Evolutionary conservation across 2,888 invertebrate species (phyloP).

Genomic region (Cephus spinipes): DNA sequence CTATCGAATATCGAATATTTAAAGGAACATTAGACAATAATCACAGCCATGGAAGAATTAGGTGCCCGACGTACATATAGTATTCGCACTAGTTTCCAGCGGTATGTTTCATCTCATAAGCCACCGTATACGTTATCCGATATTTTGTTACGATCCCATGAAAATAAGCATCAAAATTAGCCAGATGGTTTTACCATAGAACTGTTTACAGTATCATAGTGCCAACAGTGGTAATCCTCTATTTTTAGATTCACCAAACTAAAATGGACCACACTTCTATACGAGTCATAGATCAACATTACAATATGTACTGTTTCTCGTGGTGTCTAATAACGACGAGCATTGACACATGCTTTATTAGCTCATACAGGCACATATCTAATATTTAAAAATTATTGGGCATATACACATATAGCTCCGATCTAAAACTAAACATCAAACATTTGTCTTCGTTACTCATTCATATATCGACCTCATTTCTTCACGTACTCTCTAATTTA

Average conservation of each 20-base stretch:
- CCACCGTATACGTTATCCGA: slow-evolving; percentile 11
- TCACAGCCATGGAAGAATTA: background rate
- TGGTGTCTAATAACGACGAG: background rate
- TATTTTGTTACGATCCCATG: slow-evolving; percentile 7
- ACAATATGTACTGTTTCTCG: background rate
- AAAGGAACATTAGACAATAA: background rate
- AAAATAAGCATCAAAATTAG: slow-evolving; percentile 14
- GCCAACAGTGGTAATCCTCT: background rate
- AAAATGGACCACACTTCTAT: background rate
- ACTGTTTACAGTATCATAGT: background rate
- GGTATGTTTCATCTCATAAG: background rate
- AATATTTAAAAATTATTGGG: background rate
- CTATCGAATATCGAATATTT: background rate
- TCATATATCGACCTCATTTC: background rate
- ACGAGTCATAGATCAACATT: background rate
- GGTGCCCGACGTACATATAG: background rate
- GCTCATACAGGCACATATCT: background rate
- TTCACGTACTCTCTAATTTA: background rate
- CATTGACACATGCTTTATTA: background rate
- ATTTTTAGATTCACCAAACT: background rate
- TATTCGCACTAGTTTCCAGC: background rate
- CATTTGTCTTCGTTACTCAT: background rate
- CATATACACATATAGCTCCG: background rate
- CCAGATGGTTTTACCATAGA: slow-evolving; percentile 4
- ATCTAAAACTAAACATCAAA: background rate